Percentiles rank a stretch among this genome's conserved stretches.
These are phyloP conservation scores for Melanaphis sacchari DNA, from an alignment of 1,140 invertebrate genomes.

Conservation along the genomic window DNA sequence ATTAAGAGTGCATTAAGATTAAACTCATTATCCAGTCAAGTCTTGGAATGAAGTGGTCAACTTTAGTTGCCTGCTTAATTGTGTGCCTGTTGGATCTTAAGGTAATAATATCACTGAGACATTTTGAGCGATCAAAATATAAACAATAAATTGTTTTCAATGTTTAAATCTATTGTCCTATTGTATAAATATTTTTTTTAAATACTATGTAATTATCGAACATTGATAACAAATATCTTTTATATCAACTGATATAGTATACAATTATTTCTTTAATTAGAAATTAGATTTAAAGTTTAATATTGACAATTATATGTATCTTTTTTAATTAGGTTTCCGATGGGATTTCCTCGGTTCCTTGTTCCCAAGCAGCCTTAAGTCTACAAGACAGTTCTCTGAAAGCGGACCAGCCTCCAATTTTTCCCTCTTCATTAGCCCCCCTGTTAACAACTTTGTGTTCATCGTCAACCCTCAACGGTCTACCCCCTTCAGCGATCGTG, in stretches of 20 bases:
- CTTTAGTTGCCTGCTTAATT: not conserved
- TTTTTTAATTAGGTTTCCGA: not conserved
- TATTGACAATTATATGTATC: not conserved
- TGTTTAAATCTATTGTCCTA: not conserved
- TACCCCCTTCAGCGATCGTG: not conserved
- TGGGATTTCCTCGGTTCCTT: not conserved
- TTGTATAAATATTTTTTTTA: not conserved
- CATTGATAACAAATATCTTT: not conserved
- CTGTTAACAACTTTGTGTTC: not conserved
- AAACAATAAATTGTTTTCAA: not conserved
- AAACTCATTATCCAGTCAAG: not conserved
- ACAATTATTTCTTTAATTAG: not conserved
- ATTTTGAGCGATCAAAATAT: not conserved
- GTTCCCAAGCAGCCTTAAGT: no score
- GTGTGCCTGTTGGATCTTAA: not conserved
- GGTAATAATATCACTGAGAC: not conserved
- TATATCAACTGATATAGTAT: not conserved
- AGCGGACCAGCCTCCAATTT: not conserved
- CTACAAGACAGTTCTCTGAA: no score
- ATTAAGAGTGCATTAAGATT: not conserved
- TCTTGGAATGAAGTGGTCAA: not conserved
- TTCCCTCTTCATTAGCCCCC: not conserved
- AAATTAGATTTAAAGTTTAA: not conserved
- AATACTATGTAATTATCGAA: not conserved
- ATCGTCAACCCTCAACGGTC: not conserved